A percentile compares a stretch with the other conserved stretches of the same genome.
phyloP scores from a whole-genome alignment of 2,797 vertebrate species.

The Potorous gilbertii region DNA sequence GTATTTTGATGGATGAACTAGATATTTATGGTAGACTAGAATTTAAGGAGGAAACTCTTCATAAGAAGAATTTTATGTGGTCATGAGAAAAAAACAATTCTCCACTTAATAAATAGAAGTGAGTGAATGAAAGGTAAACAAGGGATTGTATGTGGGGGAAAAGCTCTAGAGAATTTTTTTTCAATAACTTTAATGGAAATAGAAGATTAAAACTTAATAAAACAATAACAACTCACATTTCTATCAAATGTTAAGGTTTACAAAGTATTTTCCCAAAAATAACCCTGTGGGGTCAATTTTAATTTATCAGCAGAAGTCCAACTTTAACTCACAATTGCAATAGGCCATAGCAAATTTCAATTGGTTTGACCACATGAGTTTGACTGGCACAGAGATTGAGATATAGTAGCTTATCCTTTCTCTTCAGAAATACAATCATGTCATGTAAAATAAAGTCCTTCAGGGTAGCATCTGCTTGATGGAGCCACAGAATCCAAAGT shows the following conservation, averaged over 20 bases:
- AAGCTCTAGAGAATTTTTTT: neutral
- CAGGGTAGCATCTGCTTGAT: neutral
- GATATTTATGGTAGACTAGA: neutral
- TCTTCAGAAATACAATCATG: neutral
- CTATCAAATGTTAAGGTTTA: neutral
- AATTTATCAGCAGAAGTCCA: conserved; percentile 18
- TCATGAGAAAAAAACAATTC: neutral
- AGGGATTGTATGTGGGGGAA: neutral
- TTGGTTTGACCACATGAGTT: neutral
- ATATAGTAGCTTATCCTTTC: neutral
- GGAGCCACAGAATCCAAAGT: neutral
- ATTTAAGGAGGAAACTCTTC: conserved; percentile 17
- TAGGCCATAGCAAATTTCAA: neutral
- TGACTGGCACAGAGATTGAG: neutral
- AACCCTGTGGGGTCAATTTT: neutral
- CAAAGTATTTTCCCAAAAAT: neutral
- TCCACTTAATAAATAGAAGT: neutral
- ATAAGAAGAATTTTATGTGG: neutral
- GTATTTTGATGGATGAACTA: conserved; percentile 30
- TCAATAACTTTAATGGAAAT: neutral
- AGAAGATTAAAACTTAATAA: neutral
- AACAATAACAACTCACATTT: neutral
- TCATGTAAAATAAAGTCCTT: neutral
- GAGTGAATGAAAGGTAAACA: neutral
- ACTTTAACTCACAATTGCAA: conserved; percentile 8